Evolutionary conservation across 2,113 vertebrate species (phyloP), one percentile per base, ranked within the genome.

Genomic region (Struthidea cinerea): DNA sequence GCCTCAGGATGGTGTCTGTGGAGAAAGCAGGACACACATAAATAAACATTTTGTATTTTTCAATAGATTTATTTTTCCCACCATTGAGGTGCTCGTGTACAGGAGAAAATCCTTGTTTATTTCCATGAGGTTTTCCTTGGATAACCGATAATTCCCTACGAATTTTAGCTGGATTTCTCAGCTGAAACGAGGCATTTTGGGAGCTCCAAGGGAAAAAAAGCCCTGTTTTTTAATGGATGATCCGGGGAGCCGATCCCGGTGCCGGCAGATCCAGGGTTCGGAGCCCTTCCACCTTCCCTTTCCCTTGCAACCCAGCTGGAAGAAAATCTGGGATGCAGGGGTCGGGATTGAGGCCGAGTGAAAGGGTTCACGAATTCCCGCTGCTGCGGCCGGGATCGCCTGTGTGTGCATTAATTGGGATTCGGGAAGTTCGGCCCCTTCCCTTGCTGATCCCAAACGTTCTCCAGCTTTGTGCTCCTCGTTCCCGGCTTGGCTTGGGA

Each of bases 31-130:
- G 32, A 9, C 28, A 9, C 17, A 5, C 6, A 5, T 1, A 13
- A 63, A 42, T 10, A 41, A 55, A 53, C 33, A 6, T 20, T 55
- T 21, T 6, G 1, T 13, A 3, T 22, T 63, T 52, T 6, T 3
- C 2, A 4, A 4, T 7, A 1, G 3, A 5, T 20, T 4, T 6
- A 0, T 65, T n/a, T n/a, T 42, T 19, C 32, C 27, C 1, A 0
- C 6, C 39, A 11, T 16, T 1, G 12, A 22, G 22, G 9, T 18
- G 56, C 44, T 59, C 9, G 1, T 41, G 5, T 7, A 2, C 1
- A 16, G 19, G 3, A 16, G 10, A 4, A 23, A 28, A 5, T 1
- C 8, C 35, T 67, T 8, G 0, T 35, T 49, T 61, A 26, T 46
- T 42, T n/a, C 44, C 18, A 0, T 4, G n/a, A 42, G 55, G 7